Percentiles rank a stretch among this genome's conserved stretches.
Evolutionary conservation across 1,140 invertebrate genomes (phyloP).

Genomic region (Caerostris extrusa): DNA sequence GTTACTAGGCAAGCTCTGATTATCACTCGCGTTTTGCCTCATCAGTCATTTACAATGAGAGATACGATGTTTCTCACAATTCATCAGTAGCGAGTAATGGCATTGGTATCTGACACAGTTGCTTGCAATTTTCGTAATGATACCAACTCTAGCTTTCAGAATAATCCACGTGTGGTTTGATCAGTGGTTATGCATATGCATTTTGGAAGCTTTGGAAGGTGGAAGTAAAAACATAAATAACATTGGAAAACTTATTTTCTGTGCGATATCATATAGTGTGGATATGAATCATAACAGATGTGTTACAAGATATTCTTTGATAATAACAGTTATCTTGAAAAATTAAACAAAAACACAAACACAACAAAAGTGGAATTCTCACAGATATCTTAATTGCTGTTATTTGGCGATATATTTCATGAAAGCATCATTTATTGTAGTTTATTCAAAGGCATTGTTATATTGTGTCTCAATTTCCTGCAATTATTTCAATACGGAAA

Average conservation of each 20-base stretch:
- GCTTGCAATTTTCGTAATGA: constrained; percentile 64
- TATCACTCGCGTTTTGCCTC: constrained; percentile 45
- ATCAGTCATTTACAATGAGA: constrained; percentile 70
- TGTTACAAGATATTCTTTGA: not conserved
- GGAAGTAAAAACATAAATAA: not conserved
- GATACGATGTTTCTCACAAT: constrained; percentile 71
- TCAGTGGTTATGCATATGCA: constrained; percentile 39
- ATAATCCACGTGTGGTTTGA: not conserved
- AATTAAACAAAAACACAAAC: not conserved
- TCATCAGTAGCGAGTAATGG: constrained; percentile 64
- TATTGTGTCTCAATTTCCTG: no score
- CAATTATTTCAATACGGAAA: no score
- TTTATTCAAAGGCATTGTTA: no score
- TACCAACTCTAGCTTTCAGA: constrained; percentile 21
- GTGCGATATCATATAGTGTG: not conserved
- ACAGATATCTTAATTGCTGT: no score
- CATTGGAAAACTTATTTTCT: not conserved
- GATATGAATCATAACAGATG: no score
- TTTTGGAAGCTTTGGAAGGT: not conserved
- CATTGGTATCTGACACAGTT: constrained; percentile 39
- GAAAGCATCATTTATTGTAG: no score
- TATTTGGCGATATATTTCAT: no score
- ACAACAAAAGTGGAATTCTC: no score
- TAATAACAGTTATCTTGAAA: not conserved
- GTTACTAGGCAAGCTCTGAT: constrained; percentile 45